A percentile compares a stretch with the other conserved stretches of the same genome.
These are phyloP conservation scores for Thaumetopoea pityocampa DNA, from an alignment of 1,140 invertebrate genomes.

Conservation along the genomic window DNA sequence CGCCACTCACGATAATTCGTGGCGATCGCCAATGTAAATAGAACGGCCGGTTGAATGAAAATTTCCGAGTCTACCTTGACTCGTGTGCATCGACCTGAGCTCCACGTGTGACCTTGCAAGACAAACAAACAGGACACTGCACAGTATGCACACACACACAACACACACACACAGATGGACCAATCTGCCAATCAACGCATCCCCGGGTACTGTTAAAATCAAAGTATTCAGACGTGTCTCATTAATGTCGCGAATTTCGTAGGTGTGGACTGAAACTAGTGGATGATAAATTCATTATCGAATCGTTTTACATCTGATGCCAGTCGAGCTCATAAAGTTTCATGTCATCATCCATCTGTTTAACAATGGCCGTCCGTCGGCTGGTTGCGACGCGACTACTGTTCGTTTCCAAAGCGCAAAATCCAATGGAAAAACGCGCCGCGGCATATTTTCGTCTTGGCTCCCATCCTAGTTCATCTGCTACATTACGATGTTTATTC, in stretches of 20 bases:
- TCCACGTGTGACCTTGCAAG: slow-evolving; percentile 64
- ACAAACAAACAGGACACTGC: slow-evolving; percentile 40
- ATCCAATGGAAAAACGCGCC: slow-evolving; percentile 73
- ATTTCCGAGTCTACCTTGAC: slow-evolving; percentile 61
- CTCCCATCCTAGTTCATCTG: slow-evolving; percentile 75
- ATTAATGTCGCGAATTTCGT: slow-evolving; percentile 13
- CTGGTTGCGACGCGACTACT: slow-evolving; percentile 50
- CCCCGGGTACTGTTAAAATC: too few relatives aligned
- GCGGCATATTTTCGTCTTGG: slow-evolving; percentile 75
- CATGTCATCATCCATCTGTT: slow-evolving; percentile 39
- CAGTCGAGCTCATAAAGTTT: slow-evolving; percentile 9
- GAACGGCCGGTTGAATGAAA: slow-evolving; percentile 65
- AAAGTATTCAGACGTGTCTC: too few relatives aligned
- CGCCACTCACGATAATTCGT: slow-evolving; percentile 55
- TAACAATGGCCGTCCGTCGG: slow-evolving; percentile 51
- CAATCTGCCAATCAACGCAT: too few relatives aligned
- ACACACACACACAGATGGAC: slow-evolving; percentile 41
- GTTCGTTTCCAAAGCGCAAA: slow-evolving; percentile 66
- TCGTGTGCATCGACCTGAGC: slow-evolving; percentile 64
- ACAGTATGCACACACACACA: slow-evolving; percentile 41
- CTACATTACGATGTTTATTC: slow-evolving; percentile 76
- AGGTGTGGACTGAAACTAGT: slow-evolving; percentile 14
- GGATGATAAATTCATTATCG: slow-evolving; percentile 14
- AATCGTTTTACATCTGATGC: slow-evolving; percentile 9
- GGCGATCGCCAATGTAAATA: slow-evolving; percentile 56